Percentiles rank a stretch among this genome's conserved stretches.
Conservation (phyloP, 2,888 invertebrate species). For the Sussaba pulchella region DNA sequence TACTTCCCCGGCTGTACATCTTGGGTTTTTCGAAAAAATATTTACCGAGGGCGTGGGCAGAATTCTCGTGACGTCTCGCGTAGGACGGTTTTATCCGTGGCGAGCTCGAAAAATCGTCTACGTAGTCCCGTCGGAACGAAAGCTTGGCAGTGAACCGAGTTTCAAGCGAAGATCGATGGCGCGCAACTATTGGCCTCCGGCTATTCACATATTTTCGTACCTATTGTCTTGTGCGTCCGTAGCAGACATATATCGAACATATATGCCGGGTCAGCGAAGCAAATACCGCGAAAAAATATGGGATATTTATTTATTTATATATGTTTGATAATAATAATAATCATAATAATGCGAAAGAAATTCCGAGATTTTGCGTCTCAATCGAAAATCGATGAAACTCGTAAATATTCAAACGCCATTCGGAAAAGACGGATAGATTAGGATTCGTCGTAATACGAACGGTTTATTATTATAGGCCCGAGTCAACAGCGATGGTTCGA, state of each 20-base stretch:
- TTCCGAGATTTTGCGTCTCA: too few relatives aligned
- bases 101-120: not conserved
- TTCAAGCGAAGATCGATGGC: not conserved
- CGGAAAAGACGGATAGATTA: slow-evolving; percentile 51
- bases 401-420: slow-evolving; percentile 39
- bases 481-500: too few relatives aligned
- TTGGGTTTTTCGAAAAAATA: slow-evolving; percentile 16
- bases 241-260: too few relatives aligned
- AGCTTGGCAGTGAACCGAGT: not conserved
- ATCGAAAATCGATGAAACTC: slow-evolving; percentile 33
- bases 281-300: too few relatives aligned
- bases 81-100: slow-evolving; percentile 1
- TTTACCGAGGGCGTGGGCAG: slow-evolving; percentile 17
- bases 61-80: not conserved
- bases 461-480: too few relatives aligned
- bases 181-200: not conserved
- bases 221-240: not conserved
- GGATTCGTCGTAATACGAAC: too few relatives aligned
- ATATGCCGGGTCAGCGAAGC: too few relatives aligned
- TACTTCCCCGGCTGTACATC: not conserved
- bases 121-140: not conserved
- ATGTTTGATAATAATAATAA: too few relatives aligned
- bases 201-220: not conserved
- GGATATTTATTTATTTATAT: too few relatives aligned
- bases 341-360: slow-evolving; percentile 3